Conservation (phyloP, 2,888 invertebrate genomes). For the Philopedon plagiatum region DNA sequence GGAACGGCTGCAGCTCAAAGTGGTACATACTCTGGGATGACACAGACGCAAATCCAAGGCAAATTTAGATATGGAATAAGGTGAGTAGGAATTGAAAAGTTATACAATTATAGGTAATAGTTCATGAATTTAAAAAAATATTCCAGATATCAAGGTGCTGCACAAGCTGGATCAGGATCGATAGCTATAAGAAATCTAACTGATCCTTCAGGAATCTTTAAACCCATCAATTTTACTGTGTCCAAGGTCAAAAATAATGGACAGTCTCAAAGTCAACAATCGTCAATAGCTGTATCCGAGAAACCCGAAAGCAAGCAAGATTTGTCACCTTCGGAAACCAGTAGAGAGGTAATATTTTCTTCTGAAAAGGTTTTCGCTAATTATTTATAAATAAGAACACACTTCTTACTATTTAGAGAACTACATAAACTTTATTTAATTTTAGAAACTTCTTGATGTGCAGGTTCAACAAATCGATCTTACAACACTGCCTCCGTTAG, state of each 20-base stretch:
- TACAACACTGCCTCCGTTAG: conserved; percentile 3
- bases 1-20: conserved; percentile 87
- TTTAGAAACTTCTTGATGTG: conserved; percentile 41
- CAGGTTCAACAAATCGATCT: conserved; percentile 40
- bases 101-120: too few species aligned
- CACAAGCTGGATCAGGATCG: conserved; percentile 85
- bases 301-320: conserved; percentile 1
- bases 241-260: conserved; percentile 23
- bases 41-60: conserved; percentile 87
- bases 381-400: too few species aligned
- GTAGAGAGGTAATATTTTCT: conserved; percentile 30
- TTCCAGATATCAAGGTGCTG: conserved; percentile 74
- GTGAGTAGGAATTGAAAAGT: background rate
- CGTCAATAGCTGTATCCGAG: background rate
- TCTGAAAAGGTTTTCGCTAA: too few species aligned
- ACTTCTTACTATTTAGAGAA: background rate
- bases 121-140: too few species aligned
- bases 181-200: conserved; percentile 61
- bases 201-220: conserved; percentile 54
- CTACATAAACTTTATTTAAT: background rate
- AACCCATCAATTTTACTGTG: conserved; percentile 53
- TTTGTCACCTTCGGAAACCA: conserved; percentile 18
- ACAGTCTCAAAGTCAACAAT: conserved; percentile 44
- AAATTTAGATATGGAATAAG: conserved; percentile 68
- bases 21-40: conserved; percentile 81